A percentile compares a stretch with the other conserved stretches of the same genome.
Conservation (phyloP, 1,140 invertebrate species). For the Hesperophylax magnus region DNA sequence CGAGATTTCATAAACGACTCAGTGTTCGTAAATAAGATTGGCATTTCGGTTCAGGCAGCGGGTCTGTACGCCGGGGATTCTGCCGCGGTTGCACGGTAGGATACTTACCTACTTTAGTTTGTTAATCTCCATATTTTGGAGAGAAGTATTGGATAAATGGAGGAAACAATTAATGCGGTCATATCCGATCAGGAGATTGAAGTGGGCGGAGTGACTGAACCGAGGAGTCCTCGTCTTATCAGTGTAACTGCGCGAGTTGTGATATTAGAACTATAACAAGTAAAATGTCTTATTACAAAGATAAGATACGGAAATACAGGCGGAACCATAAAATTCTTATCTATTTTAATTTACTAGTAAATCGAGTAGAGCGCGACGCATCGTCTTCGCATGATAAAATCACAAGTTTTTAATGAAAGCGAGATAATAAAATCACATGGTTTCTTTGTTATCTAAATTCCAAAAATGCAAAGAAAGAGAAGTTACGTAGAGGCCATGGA, state of each 20-base stretch:
- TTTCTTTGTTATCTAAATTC: conserved; percentile 26
- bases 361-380: not conserved
- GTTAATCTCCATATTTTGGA: conserved; percentile 29
- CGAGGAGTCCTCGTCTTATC: not conserved
- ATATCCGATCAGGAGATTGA: not conserved
- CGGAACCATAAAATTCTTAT: conserved; percentile 8
- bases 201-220: not conserved
- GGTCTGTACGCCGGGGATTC: not conserved
- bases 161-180: conserved; percentile 21
- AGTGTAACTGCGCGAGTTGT: not conserved
- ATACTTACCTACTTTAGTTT: not conserved
- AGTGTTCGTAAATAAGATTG: not conserved
- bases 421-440: conserved; percentile 36
- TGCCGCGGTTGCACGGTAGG: not conserved
- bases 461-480: conserved; percentile 50
- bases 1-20: not conserved
- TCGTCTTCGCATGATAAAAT: conserved; percentile 6
- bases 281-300: conserved; percentile 34
- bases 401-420: conserved; percentile 9
- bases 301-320: conserved; percentile 40
- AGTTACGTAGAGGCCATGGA: conserved; percentile 53
- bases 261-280: not conserved
- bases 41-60: not conserved
- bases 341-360: conserved; percentile 27
- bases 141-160: conserved; percentile 30